A percentile compares a stretch with the other conserved stretches of the same genome.
Evolutionary conservation across 2,888 invertebrate species (phyloP).

Genomic region (Caenorhabditis sinica): DNA sequence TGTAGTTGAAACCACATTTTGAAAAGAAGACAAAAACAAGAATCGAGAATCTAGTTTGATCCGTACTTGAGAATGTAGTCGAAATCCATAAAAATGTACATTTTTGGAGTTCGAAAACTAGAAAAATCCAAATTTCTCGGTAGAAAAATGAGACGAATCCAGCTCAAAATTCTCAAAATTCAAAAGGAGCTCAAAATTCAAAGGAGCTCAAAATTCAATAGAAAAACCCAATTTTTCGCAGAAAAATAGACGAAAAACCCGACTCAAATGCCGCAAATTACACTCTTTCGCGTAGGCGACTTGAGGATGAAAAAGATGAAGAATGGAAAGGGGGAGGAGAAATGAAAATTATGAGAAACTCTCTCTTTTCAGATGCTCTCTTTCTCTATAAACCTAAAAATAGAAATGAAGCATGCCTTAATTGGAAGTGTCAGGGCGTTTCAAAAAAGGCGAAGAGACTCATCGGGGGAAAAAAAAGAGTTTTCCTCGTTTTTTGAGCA

Average conservation of each 20-base stretch:
- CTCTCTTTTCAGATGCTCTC: constrained; percentile 2
- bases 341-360: constrained; percentile 21
- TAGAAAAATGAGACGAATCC: too few species aligned
- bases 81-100: neutral
- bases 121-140: neutral
- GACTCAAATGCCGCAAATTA: too few species aligned
- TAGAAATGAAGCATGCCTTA: constrained; percentile 40
- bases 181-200: too few species aligned
- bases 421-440: constrained; percentile 52
- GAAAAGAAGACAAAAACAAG: too few species aligned
- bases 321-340: neutral
- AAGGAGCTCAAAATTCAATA: too few species aligned
- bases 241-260: too few species aligned
- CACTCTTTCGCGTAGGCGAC: constrained; percentile 35
- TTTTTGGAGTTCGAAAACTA: neutral
- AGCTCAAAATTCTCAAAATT: neutral
- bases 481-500: neutral
- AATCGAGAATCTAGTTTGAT: too few species aligned
- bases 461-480: neutral
- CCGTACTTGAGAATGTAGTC: too few species aligned
- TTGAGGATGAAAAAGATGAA: neutral
- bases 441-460: neutral
- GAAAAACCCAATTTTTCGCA: too few species aligned
- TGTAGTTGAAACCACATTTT: too few species aligned
- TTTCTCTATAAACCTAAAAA: constrained; percentile 26